Conservation (phyloP, 1,140 invertebrate species). For the Bombus cullumanus region DNA sequence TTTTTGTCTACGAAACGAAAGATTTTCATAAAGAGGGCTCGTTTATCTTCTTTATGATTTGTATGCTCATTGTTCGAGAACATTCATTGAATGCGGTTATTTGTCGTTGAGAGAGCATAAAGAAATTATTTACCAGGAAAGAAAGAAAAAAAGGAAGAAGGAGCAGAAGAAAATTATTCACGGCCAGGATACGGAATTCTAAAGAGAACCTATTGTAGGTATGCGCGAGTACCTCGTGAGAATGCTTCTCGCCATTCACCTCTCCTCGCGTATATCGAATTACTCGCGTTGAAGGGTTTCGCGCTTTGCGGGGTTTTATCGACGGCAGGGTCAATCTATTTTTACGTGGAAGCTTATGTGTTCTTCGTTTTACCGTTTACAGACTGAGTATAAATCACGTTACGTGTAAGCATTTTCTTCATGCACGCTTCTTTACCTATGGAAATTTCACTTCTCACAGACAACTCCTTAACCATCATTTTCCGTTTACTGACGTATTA, state of each 20-base stretch:
- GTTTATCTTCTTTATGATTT: not conserved
- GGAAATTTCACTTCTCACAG: not conserved
- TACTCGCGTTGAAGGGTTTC: slow-evolving; percentile 58
- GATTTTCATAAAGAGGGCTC: no score
- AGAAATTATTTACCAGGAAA: not conserved
- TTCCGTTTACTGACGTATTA: not conserved
- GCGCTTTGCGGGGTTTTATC: slow-evolving; percentile 47
- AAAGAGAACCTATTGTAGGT: slow-evolving; percentile 37
- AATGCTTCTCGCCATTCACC: slow-evolving; percentile 42
- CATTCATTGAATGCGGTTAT: slow-evolving; percentile 11
- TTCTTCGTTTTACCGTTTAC: slow-evolving; percentile 37
- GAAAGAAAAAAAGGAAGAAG: not conserved
- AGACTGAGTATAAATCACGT: slow-evolving; percentile 15
- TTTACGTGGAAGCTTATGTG: slow-evolving; percentile 36
- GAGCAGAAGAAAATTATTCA: slow-evolving; percentile 20
- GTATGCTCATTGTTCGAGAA: not conserved
- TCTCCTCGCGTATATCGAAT: slow-evolving; percentile 51
- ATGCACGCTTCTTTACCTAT: not conserved
- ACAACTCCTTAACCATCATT: not conserved
- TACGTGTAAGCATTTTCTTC: slow-evolving; percentile 18
- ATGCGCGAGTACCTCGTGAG: slow-evolving; percentile 12
- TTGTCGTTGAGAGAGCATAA: not conserved
- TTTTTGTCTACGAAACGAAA: not conserved
- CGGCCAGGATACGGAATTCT: slow-evolving; percentile 22
- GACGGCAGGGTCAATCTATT: slow-evolving; percentile 55